Percentiles rank a stretch among this genome's conserved stretches.
phyloP scores from a whole-genome alignment of 1,140 invertebrate species.

The Ceratina japonica region DNA sequence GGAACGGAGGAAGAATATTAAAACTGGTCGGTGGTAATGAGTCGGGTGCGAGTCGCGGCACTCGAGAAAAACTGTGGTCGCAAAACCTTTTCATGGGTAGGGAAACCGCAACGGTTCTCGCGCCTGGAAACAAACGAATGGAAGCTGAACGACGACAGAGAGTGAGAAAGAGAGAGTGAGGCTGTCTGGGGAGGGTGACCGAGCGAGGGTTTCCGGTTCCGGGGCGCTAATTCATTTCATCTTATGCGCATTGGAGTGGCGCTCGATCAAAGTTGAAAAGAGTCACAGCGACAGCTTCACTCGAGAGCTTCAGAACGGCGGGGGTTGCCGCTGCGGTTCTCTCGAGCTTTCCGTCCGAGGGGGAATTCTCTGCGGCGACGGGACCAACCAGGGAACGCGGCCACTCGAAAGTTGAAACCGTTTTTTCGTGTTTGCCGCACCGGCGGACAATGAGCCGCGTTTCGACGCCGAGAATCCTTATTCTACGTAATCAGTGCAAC shows the following conservation, averaged over 20 bases:
- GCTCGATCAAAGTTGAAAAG: conserved; percentile 77
- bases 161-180: neutral
- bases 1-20: neutral
- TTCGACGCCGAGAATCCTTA: conserved; percentile 36
- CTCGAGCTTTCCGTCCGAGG: conserved; percentile 31
- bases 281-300: conserved; percentile 69
- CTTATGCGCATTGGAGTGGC: conserved; percentile 76
- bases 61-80: conserved; percentile 29
- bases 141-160: conserved; percentile 6
- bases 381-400: conserved; percentile 45
- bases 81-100: conserved; percentile 5
- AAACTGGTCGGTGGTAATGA: conserved; percentile 46
- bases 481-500: neutral
- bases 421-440: conserved; percentile 62
- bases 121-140: conserved; percentile 39
- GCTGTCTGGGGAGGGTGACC: neutral
- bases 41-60: conserved; percentile 21
- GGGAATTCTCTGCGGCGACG: conserved; percentile 25
- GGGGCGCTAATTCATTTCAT: conserved; percentile 75
- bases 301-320: conserved; percentile 52
- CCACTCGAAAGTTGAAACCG: conserved; percentile 74
- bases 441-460: conserved; percentile 49
- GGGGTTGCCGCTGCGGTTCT: conserved; percentile 5
- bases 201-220: conserved; percentile 56
- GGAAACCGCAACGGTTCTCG: conserved; percentile 52